These are phyloP conservation scores for Psammodynastes pulverulentus DNA, from an alignment of 2,113 vertebrate species.

Conservation along the genomic window DNA sequence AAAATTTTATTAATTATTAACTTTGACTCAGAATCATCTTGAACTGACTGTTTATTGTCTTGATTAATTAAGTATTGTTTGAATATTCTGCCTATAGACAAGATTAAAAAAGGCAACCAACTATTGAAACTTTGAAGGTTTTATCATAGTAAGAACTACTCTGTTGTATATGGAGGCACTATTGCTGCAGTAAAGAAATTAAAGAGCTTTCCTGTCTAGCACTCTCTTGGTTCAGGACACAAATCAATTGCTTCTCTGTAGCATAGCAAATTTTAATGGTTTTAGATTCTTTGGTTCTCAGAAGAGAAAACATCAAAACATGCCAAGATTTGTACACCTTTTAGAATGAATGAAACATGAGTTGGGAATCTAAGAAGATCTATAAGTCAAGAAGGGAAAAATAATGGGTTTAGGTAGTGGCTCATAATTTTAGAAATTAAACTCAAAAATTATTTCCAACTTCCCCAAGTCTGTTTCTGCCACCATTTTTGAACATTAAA, in stretches of 20 bases:
- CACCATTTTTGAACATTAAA: neutral
- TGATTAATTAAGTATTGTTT: neutral
- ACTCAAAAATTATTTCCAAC: neutral
- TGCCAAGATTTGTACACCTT: neutral
- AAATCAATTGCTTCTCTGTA: neutral
- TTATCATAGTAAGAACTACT: neutral
- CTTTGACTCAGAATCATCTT: neutral
- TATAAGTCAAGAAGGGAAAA: neutral
- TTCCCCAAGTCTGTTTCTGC: neutral
- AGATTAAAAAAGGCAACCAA: neutral
- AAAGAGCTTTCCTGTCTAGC: neutral
- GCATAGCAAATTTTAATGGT: neutral
- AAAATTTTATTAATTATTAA: neutral
- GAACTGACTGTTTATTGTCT: neutral
- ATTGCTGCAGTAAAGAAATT: neutral
- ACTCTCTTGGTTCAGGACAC: neutral
- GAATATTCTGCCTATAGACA: neutral
- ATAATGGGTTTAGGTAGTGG: neutral
- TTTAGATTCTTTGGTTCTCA: neutral
- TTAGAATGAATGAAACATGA: neutral
- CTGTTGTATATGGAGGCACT: neutral
- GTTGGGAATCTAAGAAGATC: neutral
- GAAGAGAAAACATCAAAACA: neutral
- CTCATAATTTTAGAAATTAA: neutral
- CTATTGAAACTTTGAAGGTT: neutral